Percentiles rank a stretch among this genome's conserved stretches.
These are phyloP conservation scores for Sinelater perroti DNA, from an alignment of 2,888 invertebrate species.

Conservation along the genomic window DNA sequence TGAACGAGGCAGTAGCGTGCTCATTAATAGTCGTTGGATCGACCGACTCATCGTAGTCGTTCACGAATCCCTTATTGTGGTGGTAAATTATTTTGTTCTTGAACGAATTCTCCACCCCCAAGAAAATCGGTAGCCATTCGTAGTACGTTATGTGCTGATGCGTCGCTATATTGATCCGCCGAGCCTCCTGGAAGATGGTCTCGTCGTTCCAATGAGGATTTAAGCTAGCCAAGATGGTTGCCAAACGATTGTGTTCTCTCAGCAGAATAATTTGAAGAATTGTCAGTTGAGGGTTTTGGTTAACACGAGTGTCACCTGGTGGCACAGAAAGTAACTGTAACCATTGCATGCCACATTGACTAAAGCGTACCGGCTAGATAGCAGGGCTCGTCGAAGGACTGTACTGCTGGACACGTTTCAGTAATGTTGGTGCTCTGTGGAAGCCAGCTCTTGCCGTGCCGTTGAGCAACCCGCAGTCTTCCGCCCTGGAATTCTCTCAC, in stretches of 20 bases:
- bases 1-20: constrained; percentile 76
- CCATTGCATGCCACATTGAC: not conserved
- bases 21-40: constrained; percentile 74
- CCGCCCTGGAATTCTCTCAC: constrained; percentile 76
- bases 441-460: constrained; percentile 75
- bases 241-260: constrained; percentile 79
- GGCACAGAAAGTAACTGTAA: too few relatives aligned
- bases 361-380: constrained; percentile 72
- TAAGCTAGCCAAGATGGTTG: constrained; percentile 65
- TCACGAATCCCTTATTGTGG: constrained; percentile 66
- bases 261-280: constrained; percentile 73
- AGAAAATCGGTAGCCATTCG: constrained; percentile 79
- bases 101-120: constrained; percentile 71
- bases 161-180: constrained; percentile 74
- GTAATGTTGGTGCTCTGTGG: constrained; percentile 75
- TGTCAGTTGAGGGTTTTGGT: constrained; percentile 78
- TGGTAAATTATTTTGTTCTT: constrained; percentile 71
- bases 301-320: constrained; percentile 74
- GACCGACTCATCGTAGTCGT: constrained; percentile 73
- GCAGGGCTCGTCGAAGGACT: constrained; percentile 72
- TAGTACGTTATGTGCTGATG: constrained; percentile 79
- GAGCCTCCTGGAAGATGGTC: constrained; percentile 75
- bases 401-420: constrained; percentile 71
- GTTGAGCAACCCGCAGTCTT: constrained; percentile 69
- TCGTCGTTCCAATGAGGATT: constrained; percentile 84